These are phyloP conservation scores for Ctenoplectra terminalis DNA, from an alignment of 1,140 invertebrate species.

Conservation along the genomic window DNA sequence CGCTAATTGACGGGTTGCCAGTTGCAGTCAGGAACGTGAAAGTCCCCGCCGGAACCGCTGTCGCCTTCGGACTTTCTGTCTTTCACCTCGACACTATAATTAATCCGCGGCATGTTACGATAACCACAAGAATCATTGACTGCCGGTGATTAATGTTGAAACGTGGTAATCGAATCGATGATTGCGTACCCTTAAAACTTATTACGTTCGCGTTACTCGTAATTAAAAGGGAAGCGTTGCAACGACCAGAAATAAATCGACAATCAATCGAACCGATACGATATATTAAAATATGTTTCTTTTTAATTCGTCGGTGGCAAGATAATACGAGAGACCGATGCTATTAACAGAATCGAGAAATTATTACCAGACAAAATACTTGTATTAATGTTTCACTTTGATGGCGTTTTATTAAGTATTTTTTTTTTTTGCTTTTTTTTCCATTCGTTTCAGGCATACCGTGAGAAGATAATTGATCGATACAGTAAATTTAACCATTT, in stretches of 20 bases:
- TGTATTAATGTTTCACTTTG: no score
- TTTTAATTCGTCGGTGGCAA: not conserved
- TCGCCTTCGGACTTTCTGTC: conserved; percentile 65
- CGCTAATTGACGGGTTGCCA: conserved; percentile 70
- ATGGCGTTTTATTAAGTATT: no score
- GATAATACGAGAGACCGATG: not conserved
- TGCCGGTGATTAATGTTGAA: conserved; percentile 51
- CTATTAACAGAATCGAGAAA: no score
- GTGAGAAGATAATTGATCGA: no score
- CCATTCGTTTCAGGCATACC: no score
- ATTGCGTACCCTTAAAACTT: not conserved
- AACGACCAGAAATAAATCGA: not conserved
- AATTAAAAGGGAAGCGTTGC: not conserved
- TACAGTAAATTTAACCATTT: no score
- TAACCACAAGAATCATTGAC: conserved; percentile 41
- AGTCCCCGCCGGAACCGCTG: conserved; percentile 61
- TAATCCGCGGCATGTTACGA: conserved; percentile 66
- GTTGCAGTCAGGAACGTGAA: conserved; percentile 60
- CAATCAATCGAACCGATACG: not conserved
- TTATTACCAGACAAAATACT: no score
- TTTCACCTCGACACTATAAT: conserved; percentile 66
- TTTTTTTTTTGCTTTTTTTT: no score
- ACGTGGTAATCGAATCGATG: conserved; percentile 36
- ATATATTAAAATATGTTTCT: not conserved
- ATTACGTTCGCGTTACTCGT: not conserved